phyloP scores from a whole-genome alignment of 2,797 vertebrate species.

The Clamator glandarius region DNA sequence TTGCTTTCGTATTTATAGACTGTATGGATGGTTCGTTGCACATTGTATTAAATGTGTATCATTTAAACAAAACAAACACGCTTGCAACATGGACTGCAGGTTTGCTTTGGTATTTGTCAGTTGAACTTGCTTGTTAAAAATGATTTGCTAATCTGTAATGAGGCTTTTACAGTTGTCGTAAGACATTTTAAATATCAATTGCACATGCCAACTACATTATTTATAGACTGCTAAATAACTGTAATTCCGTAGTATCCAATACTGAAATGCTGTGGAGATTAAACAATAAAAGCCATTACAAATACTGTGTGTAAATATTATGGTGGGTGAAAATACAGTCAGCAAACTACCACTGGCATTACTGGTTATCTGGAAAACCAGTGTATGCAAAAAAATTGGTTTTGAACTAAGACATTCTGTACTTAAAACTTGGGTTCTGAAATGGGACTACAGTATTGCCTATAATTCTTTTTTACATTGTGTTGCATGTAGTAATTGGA shows the following conservation, averaged over 20 bases:
- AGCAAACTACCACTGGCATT: constrained; percentile 59
- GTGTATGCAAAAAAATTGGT: background rate
- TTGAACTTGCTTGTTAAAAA: constrained; percentile 73
- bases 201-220: constrained; percentile 73
- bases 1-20: constrained; percentile 15
- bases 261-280: constrained; percentile 72
- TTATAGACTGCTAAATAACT: constrained; percentile 78
- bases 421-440: constrained; percentile 20
- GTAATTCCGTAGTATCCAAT: constrained; percentile 73
- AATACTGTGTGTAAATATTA: constrained; percentile 74
- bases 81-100: constrained; percentile 5
- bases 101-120: constrained; percentile 68
- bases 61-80: constrained; percentile 45
- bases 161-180: constrained; percentile 73
- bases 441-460: background rate
- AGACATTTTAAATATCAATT: constrained; percentile 77
- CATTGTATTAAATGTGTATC: constrained; percentile 36
- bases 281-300: constrained; percentile 75
- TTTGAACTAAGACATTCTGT: background rate
- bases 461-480: background rate
- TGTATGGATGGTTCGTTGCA: constrained; percentile 18
- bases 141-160: constrained; percentile 71
- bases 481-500: constrained; percentile 15
- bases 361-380: constrained; percentile 57
- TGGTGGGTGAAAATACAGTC: constrained; percentile 68